A percentile compares a stretch with the other conserved stretches of the same genome.
Evolutionary conservation across 1,140 invertebrate species (phyloP).

Genomic region (Pseudomyrmex concolor): DNA sequence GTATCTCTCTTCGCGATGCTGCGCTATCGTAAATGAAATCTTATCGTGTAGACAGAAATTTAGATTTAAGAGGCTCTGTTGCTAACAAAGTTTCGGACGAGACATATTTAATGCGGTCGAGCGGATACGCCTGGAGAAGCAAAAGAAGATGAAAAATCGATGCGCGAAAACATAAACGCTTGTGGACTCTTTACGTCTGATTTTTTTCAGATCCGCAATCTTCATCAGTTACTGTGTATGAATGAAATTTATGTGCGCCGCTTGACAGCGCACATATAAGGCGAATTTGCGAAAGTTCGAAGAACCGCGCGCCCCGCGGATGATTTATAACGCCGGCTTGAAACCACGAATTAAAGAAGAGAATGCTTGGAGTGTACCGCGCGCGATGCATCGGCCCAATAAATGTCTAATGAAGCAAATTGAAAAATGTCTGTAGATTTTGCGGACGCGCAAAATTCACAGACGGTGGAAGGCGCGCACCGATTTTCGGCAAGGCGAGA

Average conservation of each 20-base stretch:
- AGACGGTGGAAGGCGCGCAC: conserved; percentile 3
- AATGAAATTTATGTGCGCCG: conserved; percentile 31
- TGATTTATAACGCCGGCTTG: conserved; percentile 33
- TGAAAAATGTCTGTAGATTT: conserved; percentile 10
- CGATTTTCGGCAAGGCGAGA: conserved; percentile 13
- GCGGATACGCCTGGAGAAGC: not conserved
- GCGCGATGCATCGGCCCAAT: conserved; percentile 35
- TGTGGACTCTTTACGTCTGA: no score
- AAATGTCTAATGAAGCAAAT: conserved; percentile 48
- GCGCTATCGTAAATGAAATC: conserved; percentile 48
- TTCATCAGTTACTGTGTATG: not conserved
- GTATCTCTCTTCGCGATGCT: not conserved
- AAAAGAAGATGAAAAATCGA: not conserved
- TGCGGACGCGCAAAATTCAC: no score
- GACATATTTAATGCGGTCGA: no score
- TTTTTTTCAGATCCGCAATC: conserved; percentile 14
- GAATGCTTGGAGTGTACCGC: not conserved
- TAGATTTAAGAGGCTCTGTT: conserved; percentile 30
- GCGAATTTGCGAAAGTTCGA: conserved; percentile 38
- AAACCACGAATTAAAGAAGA: conserved; percentile 36
- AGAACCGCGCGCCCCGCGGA: conserved; percentile 16
- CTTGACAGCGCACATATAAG: not conserved
- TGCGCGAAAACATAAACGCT: not conserved
- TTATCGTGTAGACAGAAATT: conserved; percentile 35
- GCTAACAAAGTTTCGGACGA: no score